A percentile compares a stretch with the other conserved stretches of the same genome.
Conservation (phyloP, 1,140 invertebrate genomes). For the Limonius californicus region DNA sequence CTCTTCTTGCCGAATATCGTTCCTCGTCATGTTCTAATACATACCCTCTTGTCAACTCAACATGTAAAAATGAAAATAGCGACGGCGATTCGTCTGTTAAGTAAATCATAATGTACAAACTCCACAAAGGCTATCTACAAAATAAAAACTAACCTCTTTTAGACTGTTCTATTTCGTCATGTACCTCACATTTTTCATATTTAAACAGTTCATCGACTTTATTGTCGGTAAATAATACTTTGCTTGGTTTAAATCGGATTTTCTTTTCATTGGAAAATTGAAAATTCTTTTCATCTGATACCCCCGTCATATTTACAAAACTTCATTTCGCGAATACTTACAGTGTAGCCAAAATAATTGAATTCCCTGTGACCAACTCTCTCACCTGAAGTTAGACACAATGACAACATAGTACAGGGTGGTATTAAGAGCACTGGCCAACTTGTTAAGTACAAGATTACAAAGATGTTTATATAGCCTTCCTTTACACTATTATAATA, state of each 20-base stretch:
- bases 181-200: constrained; percentile 30
- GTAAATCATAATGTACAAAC: no score
- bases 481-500: neutral
- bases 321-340: neutral
- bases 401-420: no score
- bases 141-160: constrained; percentile 33
- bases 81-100: constrained; percentile 48
- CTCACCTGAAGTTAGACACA: no score
- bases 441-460: no score
- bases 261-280: constrained; percentile 37
- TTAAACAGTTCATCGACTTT: constrained; percentile 46
- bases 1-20: constrained; percentile 84
- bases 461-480: no score
- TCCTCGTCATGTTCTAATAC: constrained; percentile 91
- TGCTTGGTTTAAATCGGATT: constrained; percentile 45
- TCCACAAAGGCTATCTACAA: neutral
- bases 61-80: constrained; percentile 71
- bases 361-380: no score
- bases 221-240: constrained; percentile 43
- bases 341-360: no score
- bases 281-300: constrained; percentile 13
- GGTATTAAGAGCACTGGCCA: no score
- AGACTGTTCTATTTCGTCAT: constrained; percentile 30
- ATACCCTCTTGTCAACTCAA: constrained; percentile 89
- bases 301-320: constrained; percentile 21